A percentile compares a stretch with the other conserved stretches of the same genome.
phyloP scores from a whole-genome alignment of 2,888 invertebrate genomes.

The Strigamia crassipes region DNA sequence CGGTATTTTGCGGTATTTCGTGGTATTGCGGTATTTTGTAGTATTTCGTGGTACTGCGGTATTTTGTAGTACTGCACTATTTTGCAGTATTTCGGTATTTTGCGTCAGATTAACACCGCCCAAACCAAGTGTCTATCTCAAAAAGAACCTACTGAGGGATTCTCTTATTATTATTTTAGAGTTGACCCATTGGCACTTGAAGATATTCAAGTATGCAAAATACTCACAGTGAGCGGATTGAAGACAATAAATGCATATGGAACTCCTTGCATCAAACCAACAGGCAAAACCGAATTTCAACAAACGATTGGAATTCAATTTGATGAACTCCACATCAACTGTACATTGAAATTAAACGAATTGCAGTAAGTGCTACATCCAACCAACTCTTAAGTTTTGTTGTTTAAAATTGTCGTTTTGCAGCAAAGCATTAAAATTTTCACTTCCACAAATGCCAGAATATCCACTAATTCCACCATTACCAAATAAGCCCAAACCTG shows the following conservation, averaged over 20 bases:
- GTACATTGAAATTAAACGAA: not conserved
- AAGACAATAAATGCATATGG: not conserved
- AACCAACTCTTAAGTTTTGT: too few species aligned
- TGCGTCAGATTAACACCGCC: too few species aligned
- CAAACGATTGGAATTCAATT: not conserved
- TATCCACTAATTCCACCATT: too few species aligned
- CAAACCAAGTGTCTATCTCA: too few species aligned
- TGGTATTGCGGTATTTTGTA: too few species aligned
- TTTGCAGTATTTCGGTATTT: too few species aligned
- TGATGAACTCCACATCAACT: not conserved
- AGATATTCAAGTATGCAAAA: not conserved
- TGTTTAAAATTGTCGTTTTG: not conserved
- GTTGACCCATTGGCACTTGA: not conserved
- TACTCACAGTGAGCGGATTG: not conserved
- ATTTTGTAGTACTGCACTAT: too few species aligned
- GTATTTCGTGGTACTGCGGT: too few species aligned
- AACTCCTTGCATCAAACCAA: not conserved
- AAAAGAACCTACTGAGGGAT: too few species aligned
- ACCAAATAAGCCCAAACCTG: not conserved
- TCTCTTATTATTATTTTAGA: not conserved
- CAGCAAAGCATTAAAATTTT: not conserved
- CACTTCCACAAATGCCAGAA: not conserved
- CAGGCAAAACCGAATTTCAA: not conserved
- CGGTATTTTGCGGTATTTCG: too few species aligned
- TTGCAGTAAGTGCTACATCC: not conserved